Evolutionary conservation across 2,113 vertebrate species (phyloP), one percentile per base, ranked within the genome.

Genomic region (Tragelaphus imberbis): DNA sequence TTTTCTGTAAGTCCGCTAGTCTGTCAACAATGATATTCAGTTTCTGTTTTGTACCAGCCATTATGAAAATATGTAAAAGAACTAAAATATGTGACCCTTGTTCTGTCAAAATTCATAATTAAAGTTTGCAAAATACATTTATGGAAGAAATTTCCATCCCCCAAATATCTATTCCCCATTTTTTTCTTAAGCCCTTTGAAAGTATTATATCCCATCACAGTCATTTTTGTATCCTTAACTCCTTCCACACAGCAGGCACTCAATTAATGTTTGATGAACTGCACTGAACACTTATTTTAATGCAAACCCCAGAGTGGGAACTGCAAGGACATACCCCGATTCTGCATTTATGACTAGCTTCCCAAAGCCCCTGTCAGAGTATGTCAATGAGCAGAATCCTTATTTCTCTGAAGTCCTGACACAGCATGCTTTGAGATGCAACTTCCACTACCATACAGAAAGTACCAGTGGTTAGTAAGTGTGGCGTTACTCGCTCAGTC

Each of bases 1-100:
- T 75, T 95, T 95, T 97, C 51, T 3, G 79, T 86, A 92, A 97
- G 87, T 93, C 68, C 84, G 13, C 90, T 49, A 59, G 12, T 91
- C 82, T 95, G 56, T 97, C 91, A 95, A 88, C 84, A 94, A 75
- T 23, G 61, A 93, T 93, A 94, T 86, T 93, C 59, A 68, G 71
- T 93, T 59, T 86, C 86, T 84, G 63, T 84, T 87, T 87, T 96
- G 49, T 88, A 33, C 93, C 65, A 81, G 49, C 84, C 40, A 84
- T 94, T 77, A 13, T 55, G 49, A 95, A 91, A 95, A 59, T 88
- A 79, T 36, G 19, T 51, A 28, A 95, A 95, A 89, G 40, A 63
- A 91, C 84, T 49, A 65, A 93, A 95, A 92, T 4, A 90, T 28
- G 84, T 12, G 21, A 85, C n/a, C 12, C 56, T 36, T 61, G 44